Conservation (phyloP, 2,113 vertebrate species). For the Zingel zingel region DNA sequence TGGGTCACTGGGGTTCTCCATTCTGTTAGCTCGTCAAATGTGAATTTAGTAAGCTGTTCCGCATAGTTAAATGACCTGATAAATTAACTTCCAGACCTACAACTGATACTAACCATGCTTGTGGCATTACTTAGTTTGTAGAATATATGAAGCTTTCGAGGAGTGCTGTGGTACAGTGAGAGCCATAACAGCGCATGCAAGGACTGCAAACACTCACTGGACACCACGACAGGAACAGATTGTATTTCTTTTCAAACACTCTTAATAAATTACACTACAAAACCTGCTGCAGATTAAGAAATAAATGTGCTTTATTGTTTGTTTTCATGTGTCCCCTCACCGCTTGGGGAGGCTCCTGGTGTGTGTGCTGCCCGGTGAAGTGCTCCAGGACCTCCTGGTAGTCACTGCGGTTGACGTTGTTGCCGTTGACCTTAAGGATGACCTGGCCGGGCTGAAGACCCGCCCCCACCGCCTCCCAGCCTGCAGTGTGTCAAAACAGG, state of each 20-base stretch:
- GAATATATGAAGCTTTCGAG: background rate
- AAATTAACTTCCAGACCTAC: constrained; percentile 3
- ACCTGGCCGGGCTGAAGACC: constrained; percentile 96
- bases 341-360: constrained; percentile 78
- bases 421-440: constrained; percentile 94
- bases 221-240: background rate
- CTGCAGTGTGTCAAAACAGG: constrained; percentile 75
- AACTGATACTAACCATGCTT: background rate
- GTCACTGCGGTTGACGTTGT: constrained; percentile 85
- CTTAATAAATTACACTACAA: background rate
- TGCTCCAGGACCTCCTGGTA: constrained; percentile 92
- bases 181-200: background rate
- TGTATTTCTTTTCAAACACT: constrained; percentile 8
- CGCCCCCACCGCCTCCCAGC: constrained; percentile 88
- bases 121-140: background rate
- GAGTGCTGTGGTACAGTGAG: background rate
- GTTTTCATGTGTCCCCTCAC: constrained; percentile 53
- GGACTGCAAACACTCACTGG: constrained; percentile 11
- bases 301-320: background rate
- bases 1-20: constrained; percentile 7
- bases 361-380: constrained; percentile 88
- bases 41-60: constrained; percentile 10
- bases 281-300: background rate
- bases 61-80: background rate
- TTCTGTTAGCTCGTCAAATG: constrained; percentile 2